These are phyloP conservation scores for Drosophila pruinosa DNA, from an alignment of 1,140 invertebrate genomes.

Conservation along the genomic window DNA sequence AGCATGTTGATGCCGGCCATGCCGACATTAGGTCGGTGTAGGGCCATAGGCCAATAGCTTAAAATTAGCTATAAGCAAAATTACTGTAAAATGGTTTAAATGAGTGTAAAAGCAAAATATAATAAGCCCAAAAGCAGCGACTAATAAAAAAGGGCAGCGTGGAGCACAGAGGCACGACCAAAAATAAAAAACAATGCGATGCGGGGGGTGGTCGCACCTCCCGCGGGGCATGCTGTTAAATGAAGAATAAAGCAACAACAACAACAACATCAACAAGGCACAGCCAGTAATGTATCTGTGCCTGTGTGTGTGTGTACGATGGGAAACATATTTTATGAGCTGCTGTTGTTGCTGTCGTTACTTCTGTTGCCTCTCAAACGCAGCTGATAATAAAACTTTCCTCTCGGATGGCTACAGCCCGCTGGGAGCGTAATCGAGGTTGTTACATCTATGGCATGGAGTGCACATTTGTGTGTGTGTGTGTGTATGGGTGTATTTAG, in stretches of 20 bases:
- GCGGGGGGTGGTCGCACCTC: conserved; percentile 32
- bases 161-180: conserved; percentile 3
- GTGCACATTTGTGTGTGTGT: conserved; percentile 3
- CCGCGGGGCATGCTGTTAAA: conserved; percentile 68
- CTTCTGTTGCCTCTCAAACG: conserved; percentile 44
- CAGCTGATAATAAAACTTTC: conserved; percentile 75
- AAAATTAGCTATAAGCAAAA: conserved; percentile 82
- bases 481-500: conserved; percentile 23
- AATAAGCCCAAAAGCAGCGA: conserved; percentile 71
- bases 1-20: background rate
- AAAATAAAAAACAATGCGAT: conserved; percentile 34
- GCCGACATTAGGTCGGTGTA: background rate
- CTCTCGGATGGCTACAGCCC: conserved; percentile 58
- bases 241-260: conserved; percentile 73
- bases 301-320: conserved; percentile 45
- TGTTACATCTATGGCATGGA: conserved; percentile 56
- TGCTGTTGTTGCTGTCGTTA: conserved; percentile 46
- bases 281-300: conserved; percentile 6
- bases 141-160: conserved; percentile 61
- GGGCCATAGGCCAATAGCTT: conserved; percentile 71
- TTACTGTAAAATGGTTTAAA: conserved; percentile 82
- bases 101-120: conserved; percentile 78
- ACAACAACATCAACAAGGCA: conserved; percentile 40
- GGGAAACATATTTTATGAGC: conserved; percentile 80
- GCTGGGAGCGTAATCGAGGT: conserved; percentile 76